Conservation (phyloP, 2,113 vertebrate genomes). For the Strix aluco region DNA sequence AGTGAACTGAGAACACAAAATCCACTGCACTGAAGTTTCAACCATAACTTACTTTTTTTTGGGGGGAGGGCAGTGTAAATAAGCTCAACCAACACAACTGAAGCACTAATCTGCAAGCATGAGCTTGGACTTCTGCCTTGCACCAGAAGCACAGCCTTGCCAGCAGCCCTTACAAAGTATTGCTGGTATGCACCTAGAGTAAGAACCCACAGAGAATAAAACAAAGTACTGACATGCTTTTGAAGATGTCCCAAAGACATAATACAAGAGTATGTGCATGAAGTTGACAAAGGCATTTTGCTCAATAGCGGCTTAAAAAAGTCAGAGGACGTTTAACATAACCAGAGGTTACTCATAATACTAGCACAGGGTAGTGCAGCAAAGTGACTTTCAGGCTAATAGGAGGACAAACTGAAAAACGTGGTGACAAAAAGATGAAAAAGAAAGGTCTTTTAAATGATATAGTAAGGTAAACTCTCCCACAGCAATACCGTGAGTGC, state of each 20-base stretch:
- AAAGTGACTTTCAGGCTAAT: background rate
- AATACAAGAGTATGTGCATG: background rate
- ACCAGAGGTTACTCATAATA: background rate
- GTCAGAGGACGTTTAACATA: background rate
- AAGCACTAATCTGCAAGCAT: background rate
- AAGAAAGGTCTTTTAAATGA: background rate
- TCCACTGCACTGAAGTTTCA: background rate
- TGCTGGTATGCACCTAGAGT: no score
- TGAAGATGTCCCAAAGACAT: background rate
- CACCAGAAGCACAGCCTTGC: background rate
- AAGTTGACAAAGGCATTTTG: background rate
- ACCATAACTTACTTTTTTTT: background rate
- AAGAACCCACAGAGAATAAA: background rate
- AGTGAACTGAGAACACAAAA: background rate
- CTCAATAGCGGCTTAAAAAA: background rate
- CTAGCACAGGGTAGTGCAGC: background rate
- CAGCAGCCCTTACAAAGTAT: background rate
- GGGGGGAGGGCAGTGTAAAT: background rate
- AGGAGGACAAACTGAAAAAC: background rate
- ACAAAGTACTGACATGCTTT: background rate
- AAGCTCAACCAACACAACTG: background rate
- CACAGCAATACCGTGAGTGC: background rate
- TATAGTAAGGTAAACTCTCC: background rate
- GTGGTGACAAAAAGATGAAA: background rate
- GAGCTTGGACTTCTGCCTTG: background rate